Evolutionary conservation across 2,888 invertebrate genomes (phyloP).

Genomic region (Siphlonurus alternatus): DNA sequence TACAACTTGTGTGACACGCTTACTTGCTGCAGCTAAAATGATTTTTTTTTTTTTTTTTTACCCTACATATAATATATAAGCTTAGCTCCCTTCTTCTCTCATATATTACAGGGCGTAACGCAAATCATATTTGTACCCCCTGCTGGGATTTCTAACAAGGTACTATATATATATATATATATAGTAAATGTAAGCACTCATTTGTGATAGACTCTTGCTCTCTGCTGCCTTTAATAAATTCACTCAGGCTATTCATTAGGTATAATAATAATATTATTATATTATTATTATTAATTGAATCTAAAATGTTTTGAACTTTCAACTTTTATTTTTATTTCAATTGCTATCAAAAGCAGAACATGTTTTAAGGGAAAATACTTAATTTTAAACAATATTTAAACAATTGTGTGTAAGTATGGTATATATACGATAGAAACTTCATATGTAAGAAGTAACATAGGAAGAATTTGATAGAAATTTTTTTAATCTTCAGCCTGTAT

Average conservation of each 20-base stretch:
- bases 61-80: not conserved
- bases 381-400: no score
- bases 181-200: no score
- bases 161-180: not conserved
- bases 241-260: not conserved
- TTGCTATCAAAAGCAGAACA: no score
- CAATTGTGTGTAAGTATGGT: no score
- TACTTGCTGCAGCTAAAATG: not conserved
- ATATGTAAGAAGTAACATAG: no score
- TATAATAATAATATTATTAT: not conserved
- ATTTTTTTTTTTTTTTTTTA: not conserved
- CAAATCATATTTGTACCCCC: not conserved
- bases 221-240: not conserved
- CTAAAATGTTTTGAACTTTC: no score
- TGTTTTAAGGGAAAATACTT: no score
- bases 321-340: no score
- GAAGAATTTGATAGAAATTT: no score
- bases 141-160: not conserved
- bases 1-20: not conserved
- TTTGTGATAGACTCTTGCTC: not conserved
- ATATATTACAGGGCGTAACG: not conserved
- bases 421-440: no score
- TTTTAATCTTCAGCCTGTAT: no score
- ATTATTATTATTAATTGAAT: not conserved
- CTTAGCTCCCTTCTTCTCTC: no score